Percentiles rank a stretch among this genome's conserved stretches.
These are phyloP conservation scores for Hemibagrus guttatus DNA, from an alignment of 2,797 vertebrate species.

Conservation along the genomic window DNA sequence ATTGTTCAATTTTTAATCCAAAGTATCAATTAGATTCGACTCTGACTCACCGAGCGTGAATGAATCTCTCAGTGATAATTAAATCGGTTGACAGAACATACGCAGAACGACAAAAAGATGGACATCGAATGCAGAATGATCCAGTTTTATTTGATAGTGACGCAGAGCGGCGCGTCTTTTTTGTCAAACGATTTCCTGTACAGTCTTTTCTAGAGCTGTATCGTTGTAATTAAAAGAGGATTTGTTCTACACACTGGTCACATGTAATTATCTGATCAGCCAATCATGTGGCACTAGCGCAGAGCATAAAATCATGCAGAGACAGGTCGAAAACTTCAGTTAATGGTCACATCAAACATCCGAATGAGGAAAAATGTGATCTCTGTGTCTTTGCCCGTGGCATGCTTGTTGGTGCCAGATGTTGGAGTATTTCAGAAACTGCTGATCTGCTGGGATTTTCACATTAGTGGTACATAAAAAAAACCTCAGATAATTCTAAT, in stretches of 20 bases:
- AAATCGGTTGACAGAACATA: slow-evolving; percentile 42
- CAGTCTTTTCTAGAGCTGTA: slow-evolving; percentile 14
- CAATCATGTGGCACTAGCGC: not conserved
- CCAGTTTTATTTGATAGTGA: slow-evolving; percentile 38
- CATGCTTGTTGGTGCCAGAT: not conserved
- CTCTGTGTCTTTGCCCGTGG: not conserved
- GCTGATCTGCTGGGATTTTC: not conserved
- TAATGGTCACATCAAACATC: slow-evolving; percentile 11
- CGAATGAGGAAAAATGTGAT: not conserved
- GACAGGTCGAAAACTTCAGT: not conserved
- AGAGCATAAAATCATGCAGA: not conserved
- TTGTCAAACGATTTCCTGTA: slow-evolving; percentile 13
- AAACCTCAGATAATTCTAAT: not conserved
- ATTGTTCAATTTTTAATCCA: slow-evolving; percentile 47
- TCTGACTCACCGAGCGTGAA: slow-evolving; percentile 35
- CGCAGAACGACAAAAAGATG: slow-evolving; percentile 22
- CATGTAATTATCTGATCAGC: slow-evolving; percentile 14
- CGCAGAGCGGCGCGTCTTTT: not conserved
- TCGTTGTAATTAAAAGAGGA: slow-evolving; percentile 16
- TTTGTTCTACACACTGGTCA: slow-evolving; percentile 12
- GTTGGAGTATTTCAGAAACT: not conserved
- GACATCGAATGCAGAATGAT: slow-evolving; percentile 31
- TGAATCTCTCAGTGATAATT: slow-evolving; percentile 44
- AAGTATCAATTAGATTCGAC: slow-evolving; percentile 33
- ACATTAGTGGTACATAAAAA: not conserved